Evolutionary conservation across 35 echinoderm and acorn worm genomes (phyloP), one percentile per base, ranked within the genome.

Genomic region (Eucidaris tribuloides): DNA sequence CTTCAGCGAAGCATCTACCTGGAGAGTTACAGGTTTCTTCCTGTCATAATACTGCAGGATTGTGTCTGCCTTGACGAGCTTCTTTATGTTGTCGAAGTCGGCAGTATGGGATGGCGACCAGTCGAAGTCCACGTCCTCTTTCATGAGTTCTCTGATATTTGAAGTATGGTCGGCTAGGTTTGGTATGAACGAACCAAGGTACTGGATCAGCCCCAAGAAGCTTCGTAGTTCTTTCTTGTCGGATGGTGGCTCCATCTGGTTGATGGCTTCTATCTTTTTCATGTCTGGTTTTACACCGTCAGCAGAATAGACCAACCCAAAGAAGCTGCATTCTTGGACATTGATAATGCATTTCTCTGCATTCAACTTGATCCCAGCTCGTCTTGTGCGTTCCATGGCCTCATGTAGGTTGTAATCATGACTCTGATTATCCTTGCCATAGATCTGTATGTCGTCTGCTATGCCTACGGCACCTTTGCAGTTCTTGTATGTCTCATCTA

Each of bases 121-220:
- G 2, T 82, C 25, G 23, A 79, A 89, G 15, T 18, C 54, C n/a
- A 28, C 25, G 58, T 87, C 83, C 58, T 92, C 52, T 52, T 79
- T 68, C 3, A 94, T 32, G 5, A 89, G 62, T 45, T 86, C 58
- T 65, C 92, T 62, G 4, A 95, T 31, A 68, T 86, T 77, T 76
- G 38, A 83, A 43, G 91, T 88, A 45, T 78, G 27, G 5, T 55
- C 23, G 25, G 77, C 71, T 13, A 95, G 66, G 40, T 86, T 86
- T 79, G 92, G 92, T 20, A 87, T 86, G 59, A 90, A 90, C 44
- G 83, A 54, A 36, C 36, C 46, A 49, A 82, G 52, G 46, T 50
- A 50, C 19, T 50, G 46, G 46, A 50, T 50, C 7, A 50, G 46
- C 6, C 46, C 88, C 11, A 77, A 42, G 36, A 90, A 84, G 11